Base-by-base conservation (phyloP, 1,140 invertebrate genomes). In the Globodera rostochiensis region DNA sequence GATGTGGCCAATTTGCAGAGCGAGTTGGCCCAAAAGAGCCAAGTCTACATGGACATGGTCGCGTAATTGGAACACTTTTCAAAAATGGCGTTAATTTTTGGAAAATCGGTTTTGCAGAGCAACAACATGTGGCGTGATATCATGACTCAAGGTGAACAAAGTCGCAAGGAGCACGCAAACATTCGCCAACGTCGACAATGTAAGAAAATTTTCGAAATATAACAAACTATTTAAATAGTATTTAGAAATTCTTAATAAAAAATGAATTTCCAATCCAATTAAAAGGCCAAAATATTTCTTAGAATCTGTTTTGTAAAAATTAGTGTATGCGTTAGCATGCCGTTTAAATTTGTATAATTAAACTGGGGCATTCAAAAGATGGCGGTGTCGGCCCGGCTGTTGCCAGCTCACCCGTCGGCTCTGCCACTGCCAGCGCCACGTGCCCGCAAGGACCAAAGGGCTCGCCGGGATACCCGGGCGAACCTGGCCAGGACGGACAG, bases 101-200 rank as follows among this genome's bases (percentile, higher is more conserved):
- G 11, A 19, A 6, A 19, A 53, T 36, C 7, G 11, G 4, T 36
- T 11, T 78, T 78, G 25, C 69, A 77, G 76, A 66, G 50, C 53
- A 84, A 84, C 19, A 36, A 60, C 15, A 83, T 83, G 82, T 83
- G 82, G 82, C 76, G 74, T 36, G 81, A 84, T n/a, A 25, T 83
- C 13, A 84, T 83, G 82, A 57, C 50, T 45, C 81, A 83, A n/a
- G 45, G 64, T 45, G 36, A 64, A 9, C 57, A 57, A 46, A 83
- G 25, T 8, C 82, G 82, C 21, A 77, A 64, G 9, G 69, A 53
- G 46, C 47, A 53, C 19, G 47, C 74, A 11, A 15, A 21, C 57
- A 46, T 46, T n/a, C 77, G 64, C 15, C 7, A 83, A 49, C 67
- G 64, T 19, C 79, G 81, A 13, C 81, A 80, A 80, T 80, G 80